These are phyloP conservation scores for Mohoua ochrocephala DNA, from an alignment of 2,113 vertebrate genomes.

Conservation along the genomic window DNA sequence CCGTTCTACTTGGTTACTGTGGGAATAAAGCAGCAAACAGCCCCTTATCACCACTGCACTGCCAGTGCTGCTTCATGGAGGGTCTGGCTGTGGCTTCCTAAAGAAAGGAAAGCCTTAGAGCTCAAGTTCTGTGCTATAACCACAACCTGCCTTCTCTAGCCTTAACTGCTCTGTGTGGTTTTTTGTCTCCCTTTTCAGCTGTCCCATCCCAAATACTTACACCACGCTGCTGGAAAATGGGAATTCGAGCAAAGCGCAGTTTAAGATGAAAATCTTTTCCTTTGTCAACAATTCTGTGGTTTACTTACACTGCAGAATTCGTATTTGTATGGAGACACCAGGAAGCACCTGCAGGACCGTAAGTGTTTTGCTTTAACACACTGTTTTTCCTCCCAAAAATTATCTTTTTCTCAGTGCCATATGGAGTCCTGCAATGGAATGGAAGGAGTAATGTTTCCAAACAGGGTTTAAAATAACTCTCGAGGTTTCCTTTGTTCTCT, in stretches of 20 bases:
- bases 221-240: slow-evolving; percentile 83
- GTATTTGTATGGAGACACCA: slow-evolving; percentile 76
- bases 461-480: not conserved
- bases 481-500: not conserved
- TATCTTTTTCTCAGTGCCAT: not conserved
- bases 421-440: not conserved
- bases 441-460: not conserved
- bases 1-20: not conserved
- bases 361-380: slow-evolving; percentile 1
- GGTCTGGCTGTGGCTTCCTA: not conserved
- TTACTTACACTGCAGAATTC: slow-evolving; percentile 86
- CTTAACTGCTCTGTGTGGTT: not conserved
- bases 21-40: not conserved
- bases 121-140: not conserved
- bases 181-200: slow-evolving; percentile 69
- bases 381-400: not conserved
- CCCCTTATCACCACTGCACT: not conserved
- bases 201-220: slow-evolving; percentile 68
- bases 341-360: slow-evolving; percentile 77
- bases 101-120: not conserved
- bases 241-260: slow-evolving; percentile 77
- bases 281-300: slow-evolving; percentile 78
- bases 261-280: slow-evolving; percentile 84
- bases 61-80: not conserved
- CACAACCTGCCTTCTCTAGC: not conserved